Percentiles rank a stretch among this genome's conserved stretches.
phyloP scores from a whole-genome alignment of 2,797 vertebrate genomes.

The Eulemur coronatus region DNA sequence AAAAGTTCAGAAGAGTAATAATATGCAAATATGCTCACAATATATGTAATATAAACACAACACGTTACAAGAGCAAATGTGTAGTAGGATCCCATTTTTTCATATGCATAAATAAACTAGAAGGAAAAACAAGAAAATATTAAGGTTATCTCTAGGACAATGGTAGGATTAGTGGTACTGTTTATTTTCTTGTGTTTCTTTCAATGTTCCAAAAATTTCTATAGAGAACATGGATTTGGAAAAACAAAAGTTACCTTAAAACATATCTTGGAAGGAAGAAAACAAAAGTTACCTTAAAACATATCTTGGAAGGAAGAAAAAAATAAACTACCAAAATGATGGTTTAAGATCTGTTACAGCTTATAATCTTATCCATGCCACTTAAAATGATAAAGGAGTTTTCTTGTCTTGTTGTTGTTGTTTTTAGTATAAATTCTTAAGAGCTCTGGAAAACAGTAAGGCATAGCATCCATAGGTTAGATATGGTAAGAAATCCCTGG shows the following conservation, averaged over 20 bases:
- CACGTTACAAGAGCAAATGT: background rate
- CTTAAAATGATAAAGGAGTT: background rate
- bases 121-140: background rate
- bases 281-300: too few species aligned
- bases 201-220: constrained; percentile 25
- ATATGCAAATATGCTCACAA: background rate
- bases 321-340: background rate
- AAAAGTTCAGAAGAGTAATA: constrained; percentile 8
- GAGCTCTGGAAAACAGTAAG: background rate
- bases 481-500: background rate
- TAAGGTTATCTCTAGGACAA: background rate
- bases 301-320: too few species aligned
- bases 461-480: background rate
- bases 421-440: background rate
- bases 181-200: background rate
- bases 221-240: background rate
- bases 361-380: background rate
- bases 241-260: background rate
- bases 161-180: background rate
- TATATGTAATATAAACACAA: background rate
- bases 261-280: too few species aligned
- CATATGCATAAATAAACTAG: background rate
- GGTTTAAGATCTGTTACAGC: background rate
- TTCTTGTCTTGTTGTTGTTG: background rate
- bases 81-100: background rate